These are phyloP conservation scores for Sturmia bella DNA, from an alignment of 2,888 invertebrate genomes.

Conservation along the genomic window DNA sequence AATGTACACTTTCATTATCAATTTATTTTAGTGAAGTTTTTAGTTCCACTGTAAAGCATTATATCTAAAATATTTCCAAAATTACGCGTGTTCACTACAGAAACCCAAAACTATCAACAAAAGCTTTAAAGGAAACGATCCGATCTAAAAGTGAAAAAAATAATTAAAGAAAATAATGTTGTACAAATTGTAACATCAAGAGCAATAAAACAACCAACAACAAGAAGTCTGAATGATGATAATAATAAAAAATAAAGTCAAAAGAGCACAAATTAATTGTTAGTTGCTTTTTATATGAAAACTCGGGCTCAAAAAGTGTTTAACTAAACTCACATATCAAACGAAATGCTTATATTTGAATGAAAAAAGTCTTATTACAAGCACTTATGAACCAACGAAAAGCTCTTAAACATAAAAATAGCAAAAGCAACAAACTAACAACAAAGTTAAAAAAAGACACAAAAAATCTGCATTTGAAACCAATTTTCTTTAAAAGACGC, in stretches of 20 bases:
- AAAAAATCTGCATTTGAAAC: slow-evolving; percentile 33
- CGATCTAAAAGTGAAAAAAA: slow-evolving; percentile 30
- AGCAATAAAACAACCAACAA: slow-evolving; percentile 46
- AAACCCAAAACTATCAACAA: slow-evolving; percentile 4
- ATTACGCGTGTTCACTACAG: slow-evolving; percentile 22
- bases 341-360: slow-evolving; percentile 18
- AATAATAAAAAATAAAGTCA: slow-evolving; percentile 46
- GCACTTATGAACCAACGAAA: slow-evolving; percentile 18
- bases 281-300: slow-evolving; percentile 42
- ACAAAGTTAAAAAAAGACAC: slow-evolving; percentile 25
- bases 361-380: neutral
- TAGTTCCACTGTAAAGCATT: slow-evolving; percentile 23
- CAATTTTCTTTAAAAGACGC: slow-evolving; percentile 77
- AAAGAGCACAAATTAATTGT: slow-evolving; percentile 67
- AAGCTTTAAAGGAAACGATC: slow-evolving; percentile 61
- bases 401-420: neutral
- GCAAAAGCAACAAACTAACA: slow-evolving; percentile 14
- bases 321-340: slow-evolving; percentile 41
- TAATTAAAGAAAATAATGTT: slow-evolving; percentile 3
- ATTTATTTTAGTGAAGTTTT: neutral
- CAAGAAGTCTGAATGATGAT: slow-evolving; percentile 22
- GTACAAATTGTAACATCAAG: slow-evolving; percentile 49
- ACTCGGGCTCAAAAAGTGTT: slow-evolving; percentile 34
- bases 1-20: neutral
- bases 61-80: slow-evolving; percentile 1